Evolutionary conservation across 2,797 vertebrate species (phyloP).

Genomic region (Trematomus bernacchii): DNA sequence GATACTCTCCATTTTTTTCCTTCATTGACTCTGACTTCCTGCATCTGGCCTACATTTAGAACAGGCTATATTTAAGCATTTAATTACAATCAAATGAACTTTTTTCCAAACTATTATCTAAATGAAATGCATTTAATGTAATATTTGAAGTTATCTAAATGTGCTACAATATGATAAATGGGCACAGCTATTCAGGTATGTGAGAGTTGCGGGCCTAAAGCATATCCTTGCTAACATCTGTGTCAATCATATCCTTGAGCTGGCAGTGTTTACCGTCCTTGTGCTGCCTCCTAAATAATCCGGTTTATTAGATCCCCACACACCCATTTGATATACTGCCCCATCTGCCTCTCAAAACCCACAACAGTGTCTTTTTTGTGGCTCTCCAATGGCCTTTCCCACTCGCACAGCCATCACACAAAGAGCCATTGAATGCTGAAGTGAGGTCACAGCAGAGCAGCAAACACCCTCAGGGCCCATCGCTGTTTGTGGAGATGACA

Average conservation of each 20-base stretch:
- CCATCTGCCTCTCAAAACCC: conserved; percentile 68
- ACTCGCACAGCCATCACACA: conserved; percentile 60
- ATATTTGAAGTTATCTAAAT: conserved; percentile 5
- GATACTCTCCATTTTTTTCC: not conserved
- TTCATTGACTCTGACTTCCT: not conserved
- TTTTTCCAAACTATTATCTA: conserved; percentile 5
- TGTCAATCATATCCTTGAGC: conserved; percentile 50
- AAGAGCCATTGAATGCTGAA: conserved; percentile 74
- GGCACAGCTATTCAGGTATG: not conserved
- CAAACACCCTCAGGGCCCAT: conserved; percentile 53
- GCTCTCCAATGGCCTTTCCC: conserved; percentile 47
- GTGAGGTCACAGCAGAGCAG: conserved; percentile 62
- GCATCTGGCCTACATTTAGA: conserved; percentile 4
- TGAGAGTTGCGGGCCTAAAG: not conserved
- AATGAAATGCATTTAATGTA: conserved; percentile 19
- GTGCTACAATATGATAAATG: not conserved
- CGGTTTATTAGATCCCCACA: conserved; percentile 64
- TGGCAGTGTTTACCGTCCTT: conserved; percentile 47
- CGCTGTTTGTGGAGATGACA: conserved; percentile 60
- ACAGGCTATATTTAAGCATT: not conserved
- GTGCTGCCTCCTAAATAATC: conserved; percentile 69
- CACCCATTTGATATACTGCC: conserved; percentile 62
- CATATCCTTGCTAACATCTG: conserved; percentile 39
- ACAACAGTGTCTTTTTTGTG: conserved; percentile 71
- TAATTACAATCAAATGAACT: not conserved